Percentiles rank a stretch among this genome's conserved stretches.
Conservation (phyloP, 2,113 vertebrate genomes). For the Rhagologus leucostigma region DNA sequence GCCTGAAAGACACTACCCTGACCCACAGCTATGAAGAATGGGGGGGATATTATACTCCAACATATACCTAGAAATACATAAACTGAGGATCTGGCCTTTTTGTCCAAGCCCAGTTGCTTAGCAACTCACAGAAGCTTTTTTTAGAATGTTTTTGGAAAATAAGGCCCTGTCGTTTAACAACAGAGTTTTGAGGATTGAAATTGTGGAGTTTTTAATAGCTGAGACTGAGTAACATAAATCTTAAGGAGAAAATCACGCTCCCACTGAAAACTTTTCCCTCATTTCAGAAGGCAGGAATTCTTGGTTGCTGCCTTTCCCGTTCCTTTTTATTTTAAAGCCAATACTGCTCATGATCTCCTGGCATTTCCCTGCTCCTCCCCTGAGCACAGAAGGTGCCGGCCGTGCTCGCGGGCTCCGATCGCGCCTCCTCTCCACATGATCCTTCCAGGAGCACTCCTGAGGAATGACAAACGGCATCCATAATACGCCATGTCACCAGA, state of each 20-base stretch:
- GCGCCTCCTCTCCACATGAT: fast-evolving
- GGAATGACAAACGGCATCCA: neutral
- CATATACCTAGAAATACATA: neutral
- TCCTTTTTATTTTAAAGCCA: neutral
- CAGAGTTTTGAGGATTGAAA: neutral
- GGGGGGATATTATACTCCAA: neutral
- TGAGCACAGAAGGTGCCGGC: neutral
- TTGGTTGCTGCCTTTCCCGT: neutral
- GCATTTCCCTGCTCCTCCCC: neutral
- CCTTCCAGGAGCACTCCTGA: neutral
- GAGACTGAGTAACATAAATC: neutral
- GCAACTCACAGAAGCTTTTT: conserved; percentile 4
- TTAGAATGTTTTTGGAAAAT: neutral
- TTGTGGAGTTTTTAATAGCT: neutral
- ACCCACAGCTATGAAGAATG: neutral
- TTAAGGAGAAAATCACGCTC: neutral
- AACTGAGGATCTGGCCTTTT: neutral
- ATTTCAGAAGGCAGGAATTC: neutral
- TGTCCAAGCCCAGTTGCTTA: conserved; percentile 52
- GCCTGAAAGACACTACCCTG: neutral
- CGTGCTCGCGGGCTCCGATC: fast-evolving
- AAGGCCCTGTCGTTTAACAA: conserved; percentile 6
- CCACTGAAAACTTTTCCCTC: neutral
- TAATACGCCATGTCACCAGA: neutral
- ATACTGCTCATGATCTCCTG: neutral